phyloP scores from a whole-genome alignment of 2,797 vertebrate genomes.

The Austrolebias charrua region DNA sequence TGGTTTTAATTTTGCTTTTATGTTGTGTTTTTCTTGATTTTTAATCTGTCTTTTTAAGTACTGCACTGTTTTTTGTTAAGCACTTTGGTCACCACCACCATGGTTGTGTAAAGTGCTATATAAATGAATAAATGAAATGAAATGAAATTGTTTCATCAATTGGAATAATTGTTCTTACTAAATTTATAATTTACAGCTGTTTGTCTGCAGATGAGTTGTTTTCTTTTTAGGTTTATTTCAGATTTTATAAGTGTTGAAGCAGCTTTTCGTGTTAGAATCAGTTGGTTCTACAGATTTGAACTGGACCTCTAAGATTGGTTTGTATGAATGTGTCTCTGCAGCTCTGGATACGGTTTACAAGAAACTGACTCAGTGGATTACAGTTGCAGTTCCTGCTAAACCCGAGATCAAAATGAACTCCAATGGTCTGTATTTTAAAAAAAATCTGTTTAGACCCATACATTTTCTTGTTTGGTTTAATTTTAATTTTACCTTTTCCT shows the following conservation, averaged over 20 bases:
- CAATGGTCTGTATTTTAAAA: not conserved
- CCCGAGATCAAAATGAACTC: not conserved
- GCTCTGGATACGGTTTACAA: not conserved
- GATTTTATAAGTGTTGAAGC: not conserved
- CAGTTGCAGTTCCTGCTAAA: not conserved
- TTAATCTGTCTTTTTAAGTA: no score
- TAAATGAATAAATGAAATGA: no score
- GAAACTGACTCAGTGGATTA: conserved; percentile 12
- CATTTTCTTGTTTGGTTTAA: no score
- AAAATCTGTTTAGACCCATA: not conserved
- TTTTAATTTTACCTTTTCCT: no score
- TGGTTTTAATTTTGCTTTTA: no score
- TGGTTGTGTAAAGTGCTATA: no score
- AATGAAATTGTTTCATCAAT: no score
- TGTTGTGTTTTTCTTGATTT: no score
- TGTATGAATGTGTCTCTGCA: conserved; percentile 11
- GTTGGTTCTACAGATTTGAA: not conserved
- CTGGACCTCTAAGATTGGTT: not conserved
- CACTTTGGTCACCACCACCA: no score
- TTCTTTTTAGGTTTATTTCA: not conserved
- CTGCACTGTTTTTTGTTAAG: no score
- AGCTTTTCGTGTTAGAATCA: not conserved
- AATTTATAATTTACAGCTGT: no score
- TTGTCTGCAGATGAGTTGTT: not conserved
- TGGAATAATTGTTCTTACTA: not conserved